Evolutionary conservation across 1,140 invertebrate species (phyloP), one percentile per base, ranked within the genome.

Genomic region (Monomorium pharaonis): DNA sequence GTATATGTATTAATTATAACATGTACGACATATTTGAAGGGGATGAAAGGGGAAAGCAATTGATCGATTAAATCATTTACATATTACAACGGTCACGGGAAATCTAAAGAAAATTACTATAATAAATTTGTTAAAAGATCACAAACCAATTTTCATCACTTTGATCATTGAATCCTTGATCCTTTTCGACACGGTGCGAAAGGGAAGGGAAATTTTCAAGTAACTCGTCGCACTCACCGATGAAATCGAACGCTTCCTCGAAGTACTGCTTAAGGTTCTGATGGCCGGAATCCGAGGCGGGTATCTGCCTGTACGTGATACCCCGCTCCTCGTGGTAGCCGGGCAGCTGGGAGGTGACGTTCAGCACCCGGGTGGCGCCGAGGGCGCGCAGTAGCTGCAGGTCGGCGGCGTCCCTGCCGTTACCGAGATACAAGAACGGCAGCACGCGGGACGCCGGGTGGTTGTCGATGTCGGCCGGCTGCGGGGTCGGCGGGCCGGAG

Each of bases 251-350:
- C 78, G 98, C 98, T 93, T 98, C 98, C 92, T 98, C 97, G 95
- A 98, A 99, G 96, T 98, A 98, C 95, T 98, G 98, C 91, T 98
- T 97, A 18, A 98, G 96, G 95, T 99, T 98, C 93, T 98, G 98
- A 91, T 98, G 97, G 14, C 97, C 97, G 58, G 97, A 98, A 95
- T 99, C 98, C 33, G 97, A 96, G 60, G 98, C 98, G 27, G 98
- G 97, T 90, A 98, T 97, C 92, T 98, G 96, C 93, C 97, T 97
- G 94, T 98, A 98, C 60, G 96, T 96, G 91, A 98, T 97, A 30
- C 97, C 97, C 88, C 96, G 95, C 87, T 96, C 95, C 94, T 97
- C 96, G 94, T 97, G 97, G 93, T 97, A 96, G 42, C 96, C 96
- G 49, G 97, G 97, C 89, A 97, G 93, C 92, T 98, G 97, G 90